Evolutionary conservation across 2,888 invertebrate species (phyloP), one percentile per base, ranked within the genome.

Genomic region (Lepidochrysops patricia): DNA sequence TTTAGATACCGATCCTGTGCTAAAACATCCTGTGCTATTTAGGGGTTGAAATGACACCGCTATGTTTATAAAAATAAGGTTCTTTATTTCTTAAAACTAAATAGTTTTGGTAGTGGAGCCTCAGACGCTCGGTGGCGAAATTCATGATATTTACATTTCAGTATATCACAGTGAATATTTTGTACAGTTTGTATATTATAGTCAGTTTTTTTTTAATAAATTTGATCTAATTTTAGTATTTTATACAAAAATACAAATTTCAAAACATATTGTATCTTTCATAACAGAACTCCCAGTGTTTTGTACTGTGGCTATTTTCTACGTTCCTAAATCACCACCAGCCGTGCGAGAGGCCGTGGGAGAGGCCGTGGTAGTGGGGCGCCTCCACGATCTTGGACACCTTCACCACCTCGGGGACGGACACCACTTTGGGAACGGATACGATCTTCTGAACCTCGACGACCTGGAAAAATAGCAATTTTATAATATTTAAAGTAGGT

Each of bases 371-470:
- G 61, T 70, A 75, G 61, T 68, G 66, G 5, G 73, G 72, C 32
- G 70, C 71, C 50, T 70, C 69, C 61, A 80, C 73, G 56, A 72
- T 67, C 64, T 72, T 74, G 59, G 72, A 68, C 35, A 72, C 72
- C 63, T 70, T 70, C 66, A 76, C 74, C 57, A 73, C 67, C 64
- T 72, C 71, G 9, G 82, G 77, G 5, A 75, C 75, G 2, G 79
- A 73, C 56, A 77, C 75, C 61, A 79, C 73, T 63, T 72, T 75
- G 13, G 80, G 82, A 12, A 77, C 72, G 0, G 79, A 73, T 37
- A 79, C 75, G 19, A 79, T 83, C 76, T 72, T 76, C 12, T 81
- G 82, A 4, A 76, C 76, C 43, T 71, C 70, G 2, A 80, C 75
- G 19, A 79, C 67, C 58, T 76, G 79, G 67, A 49, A 75, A 68